Percentiles rank a stretch among this genome's conserved stretches.
These are phyloP conservation scores for Brachypteracias leptosomus DNA, from an alignment of 2,113 vertebrate genomes.

Conservation along the genomic window DNA sequence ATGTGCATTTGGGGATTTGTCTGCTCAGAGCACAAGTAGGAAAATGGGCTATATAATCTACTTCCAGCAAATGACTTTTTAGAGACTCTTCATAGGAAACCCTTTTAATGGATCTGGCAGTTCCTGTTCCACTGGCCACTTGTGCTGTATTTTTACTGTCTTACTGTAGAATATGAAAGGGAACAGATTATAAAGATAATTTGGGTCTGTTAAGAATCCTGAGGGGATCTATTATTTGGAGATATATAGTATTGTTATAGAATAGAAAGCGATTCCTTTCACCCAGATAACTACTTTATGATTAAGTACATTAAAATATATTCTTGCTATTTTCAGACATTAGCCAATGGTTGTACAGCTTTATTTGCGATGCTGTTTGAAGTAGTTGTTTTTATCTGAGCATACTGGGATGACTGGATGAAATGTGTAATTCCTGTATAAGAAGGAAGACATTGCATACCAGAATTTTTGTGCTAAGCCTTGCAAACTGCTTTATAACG, in stretches of 20 bases:
- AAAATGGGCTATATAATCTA: slow-evolving; percentile 15
- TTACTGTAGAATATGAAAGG: background rate
- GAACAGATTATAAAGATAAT: background rate
- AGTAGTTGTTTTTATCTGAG: background rate
- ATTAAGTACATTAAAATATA: background rate
- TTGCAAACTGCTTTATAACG: background rate
- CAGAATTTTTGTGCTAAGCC: background rate
- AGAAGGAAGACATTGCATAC: background rate
- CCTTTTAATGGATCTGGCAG: slow-evolving; percentile 6
- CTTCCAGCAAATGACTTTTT: slow-evolving; percentile 27
- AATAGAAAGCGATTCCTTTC: background rate
- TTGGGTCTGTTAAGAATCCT: background rate
- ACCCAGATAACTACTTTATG: background rate
- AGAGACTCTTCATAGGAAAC: background rate
- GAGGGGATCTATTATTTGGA: background rate
- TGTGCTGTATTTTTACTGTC: background rate
- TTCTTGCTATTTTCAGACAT: background rate
- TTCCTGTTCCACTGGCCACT: background rate
- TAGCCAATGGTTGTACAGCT: background rate
- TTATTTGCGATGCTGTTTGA: background rate
- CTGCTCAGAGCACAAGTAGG: background rate
- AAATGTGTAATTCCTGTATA: background rate
- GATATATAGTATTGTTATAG: background rate
- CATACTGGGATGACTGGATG: background rate
- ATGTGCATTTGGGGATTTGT: slow-evolving; percentile 8